Evolutionary conservation across 2,888 invertebrate species (phyloP), one percentile per base, ranked within the genome.

Genomic region (Lasioglossum figueresi): DNA sequence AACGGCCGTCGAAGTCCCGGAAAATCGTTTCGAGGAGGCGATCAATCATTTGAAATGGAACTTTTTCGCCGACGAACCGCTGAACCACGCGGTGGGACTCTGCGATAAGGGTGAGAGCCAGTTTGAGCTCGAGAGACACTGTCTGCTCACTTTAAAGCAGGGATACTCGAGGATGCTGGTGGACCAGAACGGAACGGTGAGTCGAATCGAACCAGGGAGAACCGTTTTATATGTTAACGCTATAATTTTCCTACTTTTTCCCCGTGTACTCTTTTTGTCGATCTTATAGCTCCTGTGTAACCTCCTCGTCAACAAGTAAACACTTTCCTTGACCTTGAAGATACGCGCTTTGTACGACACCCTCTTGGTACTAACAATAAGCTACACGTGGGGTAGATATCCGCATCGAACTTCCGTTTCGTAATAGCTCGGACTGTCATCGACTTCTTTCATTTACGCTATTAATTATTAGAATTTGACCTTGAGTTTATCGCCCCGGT

Each of bases 21-120:
- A 95, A 88, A 94, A 95, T 68, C 95, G 95, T 86, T 96, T 96
- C 90, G 96, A 96, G 43, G 96, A 96, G 43, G 97, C 98, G 75
- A 96, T 98, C 85, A 94, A 96, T 43, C 98, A 98, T 93, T 95
- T 98, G 76, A 96, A 97, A 56, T 95, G 96, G 88, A 97, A 97
- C 93, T 97, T 97, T 95, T 98, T 98, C 94, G 97, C 97, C 0
- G 98, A 98, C 93, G 98, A 98, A 94, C 98, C 98, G 0, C 96
- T 98, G 72, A 98, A 98, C 95, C 96, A 96, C 90, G 97, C 98
- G 0, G 97, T 98, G n/a, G 96, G 96, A 19, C 95, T 98, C 10
- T 98, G 98, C 92, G 95, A 96, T 76, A 96, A 96, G 10, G 98
- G 98, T 0, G 96, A 97, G 91, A 96, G 97, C 0, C 97, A 98